Base-by-base conservation (phyloP, 2,888 invertebrate species). In the Protodeltote pygarga region DNA sequence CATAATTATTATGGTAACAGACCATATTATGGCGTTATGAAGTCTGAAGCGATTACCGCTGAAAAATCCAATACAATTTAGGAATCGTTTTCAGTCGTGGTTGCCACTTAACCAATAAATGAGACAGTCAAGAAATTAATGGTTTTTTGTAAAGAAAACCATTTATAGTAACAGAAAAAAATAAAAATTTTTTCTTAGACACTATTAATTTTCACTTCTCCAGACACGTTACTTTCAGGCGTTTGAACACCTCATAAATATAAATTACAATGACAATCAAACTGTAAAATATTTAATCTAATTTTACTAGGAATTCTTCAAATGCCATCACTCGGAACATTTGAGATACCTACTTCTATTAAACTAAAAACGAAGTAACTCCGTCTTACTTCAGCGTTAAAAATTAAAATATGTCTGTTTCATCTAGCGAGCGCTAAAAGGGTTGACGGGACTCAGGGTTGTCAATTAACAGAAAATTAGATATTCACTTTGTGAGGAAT, bases 401-500 rank as follows among this genome's bases (percentile, higher is more conserved):
- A 53, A 61, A 46, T 61, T 47, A 39, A 17, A 44, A 29, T 51
- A 16, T 17, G 24, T 51, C 20, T 19, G 21, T 53, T 53, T 15
- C 27, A 17, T 17, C 38, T n/a, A n/a, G n/a, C 25, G 11, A 17
- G 10, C 59, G 35, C 33, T 66, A 51, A 70, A 65, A 66, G 69
- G 69, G 71, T 69, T 62, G 52, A 38, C 31, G 61, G 39, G 9
- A 47, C 44, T 28, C 32, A 50, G 52, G 58, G 71, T 54, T 68
- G 67, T 68, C 74, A 71, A 66, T 71, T 68, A 71, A 65, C 47
- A 52, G 52, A 62, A 52, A 64, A 60, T 73, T 60, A 52, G 57
- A 64, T 59, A 70, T 69, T 74, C 74, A 64, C 65, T 70, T 71
- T 64, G 60, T 58, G 48, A 46, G 23, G 41, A 67, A 58, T 59